Evolutionary conservation across 2,888 invertebrate genomes (phyloP), one percentile per base, ranked within the genome.

Genomic region (Rhagophthalmus giganteus): DNA sequence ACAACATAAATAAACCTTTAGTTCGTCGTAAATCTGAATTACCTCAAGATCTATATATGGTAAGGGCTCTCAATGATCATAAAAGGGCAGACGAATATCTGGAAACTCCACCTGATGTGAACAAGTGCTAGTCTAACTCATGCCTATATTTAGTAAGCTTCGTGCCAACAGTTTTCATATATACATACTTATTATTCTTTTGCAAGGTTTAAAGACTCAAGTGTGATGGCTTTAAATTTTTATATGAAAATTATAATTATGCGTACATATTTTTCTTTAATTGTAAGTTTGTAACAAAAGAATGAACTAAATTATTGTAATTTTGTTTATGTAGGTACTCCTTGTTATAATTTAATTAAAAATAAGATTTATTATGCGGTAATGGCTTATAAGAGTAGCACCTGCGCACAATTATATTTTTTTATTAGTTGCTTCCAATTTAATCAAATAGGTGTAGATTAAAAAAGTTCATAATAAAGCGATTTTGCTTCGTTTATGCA

Each of bases 11-110:
- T 74, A 91, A 91, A 78, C 94, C 94, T 40, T 79, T 96, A 63
- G 82, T 96, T 59, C 87, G 95, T 76, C 88, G 94, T 77, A 96
- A 96, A 80, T 95, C 94, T 9, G 94, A 97, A 75, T 80, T 97
- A 72, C 96, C 96, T 33, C 92, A 94, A 69, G 96, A 97, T 79
- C 84, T 89, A 65, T 86, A 87, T 74, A 95, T 94, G 42, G 87
- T 94, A 67, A 89, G 88, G 75, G 94, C 94, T 59, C 82, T 96
- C 64, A 89, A 87, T 73, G 92, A 91, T 74, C 94, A 96, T 80
- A 90, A 90, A 77, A 84, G 96, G 69, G 88, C 92, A 63, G 95
- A 95, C 76, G 90, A 94, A 70, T 94, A 83, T 81, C 86, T 95
- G 66, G 78, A 86, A 62, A 87, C 92, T 54, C 87, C 90, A 67